Conservation (phyloP, 2,888 invertebrate species). For the Drosophila dives region DNA sequence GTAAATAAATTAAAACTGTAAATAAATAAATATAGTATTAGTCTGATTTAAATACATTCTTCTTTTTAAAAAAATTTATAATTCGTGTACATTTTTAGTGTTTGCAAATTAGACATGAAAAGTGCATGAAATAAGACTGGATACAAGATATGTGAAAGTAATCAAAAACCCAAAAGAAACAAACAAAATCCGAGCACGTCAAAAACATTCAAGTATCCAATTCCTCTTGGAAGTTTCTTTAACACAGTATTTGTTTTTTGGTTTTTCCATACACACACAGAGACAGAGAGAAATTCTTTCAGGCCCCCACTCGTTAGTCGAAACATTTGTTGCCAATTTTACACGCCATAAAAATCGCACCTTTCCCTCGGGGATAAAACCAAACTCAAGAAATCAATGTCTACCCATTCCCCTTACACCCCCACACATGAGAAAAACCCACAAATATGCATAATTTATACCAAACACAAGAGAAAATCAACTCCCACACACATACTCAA, state of each 20-base stretch:
- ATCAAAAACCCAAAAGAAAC: neutral
- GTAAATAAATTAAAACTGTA: neutral
- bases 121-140: neutral
- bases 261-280: neutral
- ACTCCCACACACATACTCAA: constrained; percentile 39
- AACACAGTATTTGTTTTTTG: constrained; percentile 17
- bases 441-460: constrained; percentile 73
- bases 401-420: neutral
- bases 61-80: neutral
- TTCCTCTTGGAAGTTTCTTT: constrained; percentile 4
- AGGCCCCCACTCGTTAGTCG: neutral
- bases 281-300: neutral
- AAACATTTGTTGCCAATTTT: constrained; percentile 57
- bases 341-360: constrained; percentile 66
- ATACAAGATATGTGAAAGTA: neutral
- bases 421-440: constrained; percentile 38
- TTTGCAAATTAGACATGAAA: neutral
- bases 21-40: neutral
- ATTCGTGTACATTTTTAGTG: neutral
- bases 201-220: constrained; percentile 15
- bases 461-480: constrained; percentile 60
- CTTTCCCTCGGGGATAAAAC: constrained; percentile 18
- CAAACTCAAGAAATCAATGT: constrained; percentile 64
- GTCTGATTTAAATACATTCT: neutral
- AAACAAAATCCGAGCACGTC: constrained; percentile 13